phyloP scores from a whole-genome alignment of 2,888 invertebrate species.

The Mayetiola destructor region DNA sequence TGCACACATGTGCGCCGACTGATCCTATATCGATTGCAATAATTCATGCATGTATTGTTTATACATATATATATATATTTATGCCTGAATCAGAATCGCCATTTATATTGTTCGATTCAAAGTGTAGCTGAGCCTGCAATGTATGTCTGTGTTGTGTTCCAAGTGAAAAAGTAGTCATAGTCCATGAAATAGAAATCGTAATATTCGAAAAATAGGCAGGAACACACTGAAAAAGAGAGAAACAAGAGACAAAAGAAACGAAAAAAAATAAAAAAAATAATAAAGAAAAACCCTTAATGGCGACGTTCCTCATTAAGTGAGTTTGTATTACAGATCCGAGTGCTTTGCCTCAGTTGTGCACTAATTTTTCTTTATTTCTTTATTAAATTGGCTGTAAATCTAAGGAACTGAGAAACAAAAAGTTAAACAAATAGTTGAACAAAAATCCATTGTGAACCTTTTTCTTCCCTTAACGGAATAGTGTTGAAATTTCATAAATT shows the following conservation, averaged over 20 bases:
- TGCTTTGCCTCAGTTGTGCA: neutral
- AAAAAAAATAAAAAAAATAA: neutral
- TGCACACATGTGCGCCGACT: neutral
- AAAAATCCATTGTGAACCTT: too few species aligned
- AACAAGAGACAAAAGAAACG: neutral
- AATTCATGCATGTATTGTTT: too few species aligned
- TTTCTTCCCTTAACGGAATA: too few species aligned
- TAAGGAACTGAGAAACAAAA: too few species aligned
- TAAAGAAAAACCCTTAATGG: conserved; percentile 10
- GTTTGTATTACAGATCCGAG: neutral
- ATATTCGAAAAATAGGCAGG: neutral
- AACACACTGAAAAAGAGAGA: too few species aligned
- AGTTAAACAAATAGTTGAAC: too few species aligned
- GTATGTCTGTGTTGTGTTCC: conserved; percentile 1
- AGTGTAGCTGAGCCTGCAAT: neutral
- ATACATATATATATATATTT: too few species aligned
- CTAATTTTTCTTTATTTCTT: neutral
- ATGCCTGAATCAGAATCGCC: neutral
- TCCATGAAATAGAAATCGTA: neutral
- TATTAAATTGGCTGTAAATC: too few species aligned
- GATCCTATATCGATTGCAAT: neutral
- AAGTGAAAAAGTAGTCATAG: neutral
- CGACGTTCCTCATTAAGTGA: conserved; percentile 10
- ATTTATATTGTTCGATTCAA: neutral
- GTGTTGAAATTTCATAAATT: too few species aligned